Evolutionary conservation across 2,113 vertebrate genomes (phyloP), one percentile per base, ranked within the genome.

Genomic region (Macrotus californicus): DNA sequence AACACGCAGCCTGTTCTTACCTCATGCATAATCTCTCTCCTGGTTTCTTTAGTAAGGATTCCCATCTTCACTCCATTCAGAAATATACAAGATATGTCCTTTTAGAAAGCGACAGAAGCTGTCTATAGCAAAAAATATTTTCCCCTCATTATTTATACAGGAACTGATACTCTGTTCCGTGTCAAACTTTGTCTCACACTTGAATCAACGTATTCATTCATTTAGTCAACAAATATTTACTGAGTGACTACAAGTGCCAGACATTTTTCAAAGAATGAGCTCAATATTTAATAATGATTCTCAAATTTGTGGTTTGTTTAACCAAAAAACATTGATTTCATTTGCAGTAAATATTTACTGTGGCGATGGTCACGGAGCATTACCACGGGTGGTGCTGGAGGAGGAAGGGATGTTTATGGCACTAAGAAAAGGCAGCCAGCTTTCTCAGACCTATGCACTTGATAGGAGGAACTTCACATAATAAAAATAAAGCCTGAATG

Each of bases 201-300:
- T 93, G 26, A 84, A 79, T 86, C 70, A 88, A 81, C 34, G 73
- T 72, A 85, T 41, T 67, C 22, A 81, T 75, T 77, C 11, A 93
- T 95, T 95, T 85, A 91, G 29, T 76, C n/a, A 69, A 80, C n/a
- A n/a, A 80, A 87, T 76, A 92, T 56, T 92, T 92, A 87, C 36
- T 91, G 84, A 88, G 19, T 70, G 59, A 85, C 41, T 73, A n/a
- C 4, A 87, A 79, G 56, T 84, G 5, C 7, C 34, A 89, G 73
- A 48, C 66, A 77, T 59, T 93, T 95, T 90, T 41, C n/a, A 73
- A 77, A 93, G 72, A 19, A 85, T 61, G 29, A 89, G 34, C 15
- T 92, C 48, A 43, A 50, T 91, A 88, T 77, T 96, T 87, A 90
- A 54, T 95, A 87, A 90, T 48, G n/a, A 59, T 21, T 76, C 54